These are phyloP conservation scores for Schizothorax lantsangensis DNA, from an alignment of 2,797 vertebrate species.

Conservation along the genomic window DNA sequence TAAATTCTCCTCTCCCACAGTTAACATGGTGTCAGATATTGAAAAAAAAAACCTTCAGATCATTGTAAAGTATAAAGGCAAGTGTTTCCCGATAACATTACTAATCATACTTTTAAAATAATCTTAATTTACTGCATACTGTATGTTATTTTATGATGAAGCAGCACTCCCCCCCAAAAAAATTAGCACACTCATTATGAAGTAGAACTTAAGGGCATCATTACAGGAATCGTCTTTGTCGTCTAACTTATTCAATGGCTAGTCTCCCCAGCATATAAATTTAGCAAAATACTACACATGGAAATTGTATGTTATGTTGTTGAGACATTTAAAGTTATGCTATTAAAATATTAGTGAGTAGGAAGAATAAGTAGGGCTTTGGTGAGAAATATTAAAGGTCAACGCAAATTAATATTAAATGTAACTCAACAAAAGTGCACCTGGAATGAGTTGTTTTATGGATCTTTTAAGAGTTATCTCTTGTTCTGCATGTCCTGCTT, in stretches of 20 bases:
- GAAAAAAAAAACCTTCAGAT: not conserved
- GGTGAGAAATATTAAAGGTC: not conserved
- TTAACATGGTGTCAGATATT: not conserved
- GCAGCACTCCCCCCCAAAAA: not conserved
- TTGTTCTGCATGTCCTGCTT: not conserved
- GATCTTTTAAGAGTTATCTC: not conserved
- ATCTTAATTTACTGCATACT: not conserved
- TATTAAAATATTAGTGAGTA: not conserved
- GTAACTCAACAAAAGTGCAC: not conserved
- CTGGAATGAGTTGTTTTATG: not conserved
- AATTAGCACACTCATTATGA: conserved; percentile 8
- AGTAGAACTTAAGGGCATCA: not conserved
- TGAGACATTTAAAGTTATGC: not conserved
- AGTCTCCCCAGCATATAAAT: not conserved
- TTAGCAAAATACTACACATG: no score
- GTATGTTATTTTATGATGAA: not conserved
- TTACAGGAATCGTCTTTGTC: not conserved
- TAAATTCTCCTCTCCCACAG: no score
- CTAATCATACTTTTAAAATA: not conserved
- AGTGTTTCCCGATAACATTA: not conserved
- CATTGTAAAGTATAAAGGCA: not conserved
- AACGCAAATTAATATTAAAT: not conserved
- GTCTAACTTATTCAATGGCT: no score
- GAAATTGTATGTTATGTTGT: not conserved
- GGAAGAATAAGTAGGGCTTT: not conserved